Evolutionary conservation across 2,797 vertebrate genomes (phyloP).

Genomic region (Fundulus diaphanus): DNA sequence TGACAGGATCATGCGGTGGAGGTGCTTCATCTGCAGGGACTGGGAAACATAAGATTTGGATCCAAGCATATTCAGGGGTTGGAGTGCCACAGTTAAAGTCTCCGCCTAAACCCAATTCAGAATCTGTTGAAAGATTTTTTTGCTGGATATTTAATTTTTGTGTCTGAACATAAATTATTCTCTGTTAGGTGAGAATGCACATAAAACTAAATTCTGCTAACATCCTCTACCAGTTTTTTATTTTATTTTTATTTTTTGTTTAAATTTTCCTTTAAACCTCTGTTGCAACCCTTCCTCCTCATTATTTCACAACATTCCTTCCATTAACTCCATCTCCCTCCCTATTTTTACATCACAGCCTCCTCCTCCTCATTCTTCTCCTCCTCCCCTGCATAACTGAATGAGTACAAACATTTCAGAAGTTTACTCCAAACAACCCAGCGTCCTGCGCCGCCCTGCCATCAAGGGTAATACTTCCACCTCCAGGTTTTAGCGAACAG

Average conservation of each 20-base stretch:
- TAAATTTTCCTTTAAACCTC: not conserved
- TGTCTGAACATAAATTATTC: not conserved
- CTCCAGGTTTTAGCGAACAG: conserved; percentile 27
- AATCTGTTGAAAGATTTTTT: not conserved
- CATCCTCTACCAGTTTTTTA: not conserved
- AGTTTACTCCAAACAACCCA: conserved; percentile 77
- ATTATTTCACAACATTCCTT: conserved; percentile 7
- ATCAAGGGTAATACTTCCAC: conserved; percentile 46
- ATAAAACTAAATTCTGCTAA: not conserved
- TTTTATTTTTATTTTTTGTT: no score
- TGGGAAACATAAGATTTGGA: no score
- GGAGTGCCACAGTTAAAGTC: not conserved
- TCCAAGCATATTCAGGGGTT: not conserved
- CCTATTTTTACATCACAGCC: not conserved
- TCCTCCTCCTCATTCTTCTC: conserved; percentile 9
- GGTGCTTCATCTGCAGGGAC: no score
- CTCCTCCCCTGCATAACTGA: conserved; percentile 40
- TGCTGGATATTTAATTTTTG: not conserved
- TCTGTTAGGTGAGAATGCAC: not conserved
- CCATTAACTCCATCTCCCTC: not conserved
- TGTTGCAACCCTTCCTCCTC: not conserved
- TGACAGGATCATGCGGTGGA: no score
- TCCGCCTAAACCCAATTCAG: not conserved
- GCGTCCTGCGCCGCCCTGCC: conserved; percentile 29
- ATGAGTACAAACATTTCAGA: conserved; percentile 70